Base-by-base conservation (phyloP, 2,113 vertebrate genomes). In the Pteropus alecto region DNA sequence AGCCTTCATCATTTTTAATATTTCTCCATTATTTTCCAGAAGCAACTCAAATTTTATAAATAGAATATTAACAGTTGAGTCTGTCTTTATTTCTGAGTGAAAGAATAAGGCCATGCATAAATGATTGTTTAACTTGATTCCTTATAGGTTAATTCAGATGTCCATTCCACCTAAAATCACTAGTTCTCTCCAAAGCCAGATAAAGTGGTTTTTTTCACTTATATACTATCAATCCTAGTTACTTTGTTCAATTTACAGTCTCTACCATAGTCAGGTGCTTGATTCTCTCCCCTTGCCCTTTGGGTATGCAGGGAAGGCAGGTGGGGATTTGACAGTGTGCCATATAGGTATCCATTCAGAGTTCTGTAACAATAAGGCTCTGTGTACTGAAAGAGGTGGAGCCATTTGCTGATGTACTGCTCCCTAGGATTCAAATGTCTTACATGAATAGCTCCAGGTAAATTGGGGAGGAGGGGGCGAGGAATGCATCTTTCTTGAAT, bases 31-130 rank as follows among this genome's bases (percentile, higher is more conserved):
- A 56, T 76, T 92, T 93, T 81, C 46, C 70, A 87, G 35, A 65
- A 92, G 74, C 70, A 96, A 74, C 6, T 87, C 51, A 74, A 46
- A 71, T 88, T 84, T 77, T 41, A 84, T 51, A 86, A 91, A 35
- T 60, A 83, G 26, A 70, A 83, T 83, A 78, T 43, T 77, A 82
- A 58, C 28, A 68, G 22, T 41, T 73, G 58, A 92, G 16, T 68
- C 41, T 4, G 21, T 43, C 71, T 85, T 70, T 70, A 77, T 79
- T 90, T 83, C 85, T 96, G n/a, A 86, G 26, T 73, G 38, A 89
- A 97, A 73, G 79, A 4, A 81, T 88, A 86, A 56, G 8, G 15
- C 9, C 60, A 28, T 10, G 26, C n/a, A 48, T 60, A 16, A 48
- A 28, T 51, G 11, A 77, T 82, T 30, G 78, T n/a, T 81, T 51